A percentile compares a stretch with the other conserved stretches of the same genome.
These are phyloP conservation scores for Cryptocheilus praepositus DNA, from an alignment of 2,888 invertebrate genomes.

Conservation along the genomic window DNA sequence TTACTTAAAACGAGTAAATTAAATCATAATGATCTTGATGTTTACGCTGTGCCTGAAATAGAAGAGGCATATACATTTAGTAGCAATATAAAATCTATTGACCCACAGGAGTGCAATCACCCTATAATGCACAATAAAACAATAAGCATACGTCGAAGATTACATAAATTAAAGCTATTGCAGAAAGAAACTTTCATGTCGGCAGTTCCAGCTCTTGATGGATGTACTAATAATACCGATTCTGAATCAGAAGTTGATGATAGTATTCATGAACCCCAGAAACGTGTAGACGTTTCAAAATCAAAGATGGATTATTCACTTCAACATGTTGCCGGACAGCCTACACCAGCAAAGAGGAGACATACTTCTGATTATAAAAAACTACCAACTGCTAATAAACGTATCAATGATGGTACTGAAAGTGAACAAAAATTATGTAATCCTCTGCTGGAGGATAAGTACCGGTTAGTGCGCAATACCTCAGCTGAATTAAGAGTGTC, in stretches of 20 bases:
- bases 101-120: no score
- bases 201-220: conserved; percentile 61
- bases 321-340: not conserved
- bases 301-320: not conserved
- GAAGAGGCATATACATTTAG: conserved; percentile 8
- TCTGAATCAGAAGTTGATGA: conserved; percentile 55
- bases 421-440: conserved; percentile 21
- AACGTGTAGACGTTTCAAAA: conserved; percentile 61
- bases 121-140: not conserved
- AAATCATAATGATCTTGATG: conserved; percentile 44
- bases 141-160: not conserved
- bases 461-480: no score
- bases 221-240: conserved; percentile 57
- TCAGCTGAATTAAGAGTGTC: no score
- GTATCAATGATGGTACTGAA: conserved; percentile 22
- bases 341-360: conserved; percentile 59
- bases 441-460: not conserved
- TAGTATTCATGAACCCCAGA: conserved; percentile 58
- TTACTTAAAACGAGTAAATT: conserved; percentile 11
- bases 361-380: conserved; percentile 28
- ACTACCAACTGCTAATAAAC: conserved; percentile 24
- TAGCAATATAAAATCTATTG: no score
- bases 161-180: not conserved
- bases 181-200: conserved; percentile 9
- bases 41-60: conserved; percentile 33